Evolutionary conservation across 2,888 invertebrate genomes (phyloP).

Genomic region (Neria commutata): DNA sequence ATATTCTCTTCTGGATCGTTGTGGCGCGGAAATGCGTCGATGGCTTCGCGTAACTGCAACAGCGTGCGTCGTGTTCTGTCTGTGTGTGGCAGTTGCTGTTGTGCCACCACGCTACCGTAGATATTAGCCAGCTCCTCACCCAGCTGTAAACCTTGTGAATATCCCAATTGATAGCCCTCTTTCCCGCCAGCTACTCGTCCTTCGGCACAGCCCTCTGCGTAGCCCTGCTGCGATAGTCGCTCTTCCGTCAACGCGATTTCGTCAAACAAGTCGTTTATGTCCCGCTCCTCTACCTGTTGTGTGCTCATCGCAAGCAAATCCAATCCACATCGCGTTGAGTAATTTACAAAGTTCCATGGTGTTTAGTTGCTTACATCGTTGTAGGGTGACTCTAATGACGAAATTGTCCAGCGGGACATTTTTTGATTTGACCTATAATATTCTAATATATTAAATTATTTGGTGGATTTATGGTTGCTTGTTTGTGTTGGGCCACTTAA

Average conservation of each 20-base stretch:
- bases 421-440: too few relatives aligned
- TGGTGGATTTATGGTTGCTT: too few relatives aligned
- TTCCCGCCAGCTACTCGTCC: conserved; percentile 69
- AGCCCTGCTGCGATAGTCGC: conserved; percentile 67
- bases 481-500: too few relatives aligned
- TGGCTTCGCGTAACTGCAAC: conserved; percentile 66
- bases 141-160: conserved; percentile 76
- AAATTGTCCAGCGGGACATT: too few relatives aligned
- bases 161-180: conserved; percentile 72
- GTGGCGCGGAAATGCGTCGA: conserved; percentile 69
- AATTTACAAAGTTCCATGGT: too few relatives aligned
- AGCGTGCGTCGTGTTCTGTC: conserved; percentile 67
- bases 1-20: conserved; percentile 74
- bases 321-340: too few relatives aligned
- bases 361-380: too few relatives aligned
- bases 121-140: conserved; percentile 81
- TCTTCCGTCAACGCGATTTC: conserved; percentile 76
- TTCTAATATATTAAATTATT: too few relatives aligned
- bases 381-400: too few relatives aligned
- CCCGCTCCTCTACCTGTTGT: too few relatives aligned
- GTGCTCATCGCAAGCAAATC: too few relatives aligned
- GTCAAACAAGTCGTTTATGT: conserved; percentile 78
- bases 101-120: conserved; percentile 67
- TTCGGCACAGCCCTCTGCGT: conserved; percentile 70
- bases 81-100: conserved; percentile 64